A percentile compares a stretch with the other conserved stretches of the same genome.
phyloP scores from a whole-genome alignment of 2,888 invertebrate genomes.

The Pteria penguin region DNA sequence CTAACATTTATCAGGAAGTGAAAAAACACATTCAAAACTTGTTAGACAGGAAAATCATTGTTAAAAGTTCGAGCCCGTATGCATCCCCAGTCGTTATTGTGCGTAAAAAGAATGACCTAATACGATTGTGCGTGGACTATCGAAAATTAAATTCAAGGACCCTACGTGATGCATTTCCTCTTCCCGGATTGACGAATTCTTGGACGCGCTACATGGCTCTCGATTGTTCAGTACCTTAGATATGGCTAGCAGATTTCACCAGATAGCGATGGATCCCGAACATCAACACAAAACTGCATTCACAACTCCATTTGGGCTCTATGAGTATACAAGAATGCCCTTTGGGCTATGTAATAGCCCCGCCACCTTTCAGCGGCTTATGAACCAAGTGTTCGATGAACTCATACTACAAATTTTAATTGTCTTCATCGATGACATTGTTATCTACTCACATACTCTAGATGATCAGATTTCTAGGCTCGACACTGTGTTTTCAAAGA shows the following conservation, averaged over 20 bases:
- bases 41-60: conserved; percentile 17
- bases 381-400: no score
- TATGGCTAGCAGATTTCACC: conserved; percentile 18
- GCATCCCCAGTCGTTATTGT: conserved; percentile 17
- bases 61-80: conserved; percentile 29
- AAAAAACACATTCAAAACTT: conserved; percentile 22
- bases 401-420: conserved; percentile 10
- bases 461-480: conserved; percentile 10
- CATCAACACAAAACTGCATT: conserved; percentile 25
- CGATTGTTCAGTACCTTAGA: conserved; percentile 13
- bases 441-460: conserved; percentile 1
- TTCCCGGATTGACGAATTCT: conserved; percentile 9
- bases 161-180: conserved; percentile 8
- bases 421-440: conserved; percentile 1
- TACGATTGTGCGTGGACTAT: conserved; percentile 42
- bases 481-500: conserved; percentile 11
- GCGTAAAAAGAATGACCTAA: conserved; percentile 20
- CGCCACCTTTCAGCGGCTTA: no score
- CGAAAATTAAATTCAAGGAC: not conserved
- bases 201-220: conserved; percentile 11
- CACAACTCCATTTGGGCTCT: conserved; percentile 21
- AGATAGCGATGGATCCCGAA: conserved; percentile 6
- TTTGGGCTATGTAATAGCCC: no score
- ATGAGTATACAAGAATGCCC: conserved; percentile 36
- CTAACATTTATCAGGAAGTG: conserved; percentile 22